Percentiles rank a stretch among this genome's conserved stretches.
phyloP scores from a whole-genome alignment of 2,888 invertebrate genomes.

The Onchidella celtica region DNA sequence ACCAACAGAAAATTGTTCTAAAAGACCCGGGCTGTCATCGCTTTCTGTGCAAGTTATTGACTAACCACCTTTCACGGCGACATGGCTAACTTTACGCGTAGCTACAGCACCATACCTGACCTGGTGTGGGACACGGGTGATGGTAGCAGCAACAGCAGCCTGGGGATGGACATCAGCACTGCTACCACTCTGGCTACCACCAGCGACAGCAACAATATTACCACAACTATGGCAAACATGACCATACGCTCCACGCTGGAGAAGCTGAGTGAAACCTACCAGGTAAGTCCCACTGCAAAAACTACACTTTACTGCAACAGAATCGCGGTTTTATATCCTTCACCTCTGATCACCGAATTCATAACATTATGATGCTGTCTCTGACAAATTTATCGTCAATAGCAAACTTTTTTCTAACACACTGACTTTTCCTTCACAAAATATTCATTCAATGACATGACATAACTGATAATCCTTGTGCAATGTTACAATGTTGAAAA shows the following conservation, averaged over 20 bases:
- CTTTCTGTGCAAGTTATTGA: neutral
- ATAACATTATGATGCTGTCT: neutral
- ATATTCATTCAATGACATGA: too few species aligned
- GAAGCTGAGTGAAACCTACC: constrained; percentile 67
- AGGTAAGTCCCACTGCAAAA: too few species aligned
- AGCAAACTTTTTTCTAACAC: too few species aligned
- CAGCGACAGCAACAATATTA: neutral
- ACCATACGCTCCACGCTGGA: constrained; percentile 53
- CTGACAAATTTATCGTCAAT: too few species aligned
- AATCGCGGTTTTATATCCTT: too few species aligned
- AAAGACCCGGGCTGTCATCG: neutral
- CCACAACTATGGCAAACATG: neutral
- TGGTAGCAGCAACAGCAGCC: constrained; percentile 34
- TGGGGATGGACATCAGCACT: constrained; percentile 11
- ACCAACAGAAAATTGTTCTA: neutral
- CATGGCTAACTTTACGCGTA: constrained; percentile 39
- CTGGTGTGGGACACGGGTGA: neutral
- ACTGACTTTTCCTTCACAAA: too few species aligned
- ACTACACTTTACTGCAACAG: too few species aligned
- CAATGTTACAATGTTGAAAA: too few species aligned
- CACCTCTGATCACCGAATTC: too few species aligned
- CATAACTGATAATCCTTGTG: too few species aligned
- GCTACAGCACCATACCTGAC: constrained; percentile 1
- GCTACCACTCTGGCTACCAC: neutral
- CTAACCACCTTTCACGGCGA: neutral